Percentiles rank a stretch among this genome's conserved stretches.
Evolutionary conservation across 2,797 vertebrate genomes (phyloP).

Genomic region (Poliocrania exsul): DNA sequence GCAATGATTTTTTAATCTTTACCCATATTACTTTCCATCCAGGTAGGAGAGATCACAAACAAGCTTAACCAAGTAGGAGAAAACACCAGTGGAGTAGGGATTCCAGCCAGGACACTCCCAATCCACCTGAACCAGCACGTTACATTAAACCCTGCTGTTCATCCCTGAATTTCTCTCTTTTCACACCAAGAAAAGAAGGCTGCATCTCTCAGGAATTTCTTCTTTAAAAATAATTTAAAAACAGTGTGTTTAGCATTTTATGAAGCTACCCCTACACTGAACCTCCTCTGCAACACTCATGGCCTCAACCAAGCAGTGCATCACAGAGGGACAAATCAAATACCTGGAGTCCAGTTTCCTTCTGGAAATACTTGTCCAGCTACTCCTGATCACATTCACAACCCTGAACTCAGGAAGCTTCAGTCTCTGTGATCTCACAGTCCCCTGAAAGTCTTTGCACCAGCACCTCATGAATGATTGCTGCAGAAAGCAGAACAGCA

Average conservation of each 20-base stretch:
- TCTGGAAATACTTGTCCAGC: not conserved
- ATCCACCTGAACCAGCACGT: not conserved
- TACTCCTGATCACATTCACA: not conserved
- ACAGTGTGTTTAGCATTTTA: not conserved
- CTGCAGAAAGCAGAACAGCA: not conserved
- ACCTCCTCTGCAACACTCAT: not conserved
- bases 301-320: not conserved
- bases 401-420: not conserved
- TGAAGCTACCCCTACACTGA: conserved; percentile 3
- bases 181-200: not conserved
- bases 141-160: not conserved
- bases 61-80: not conserved
- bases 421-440: not conserved
- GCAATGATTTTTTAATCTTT: not conserved
- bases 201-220: not conserved
- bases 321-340: not conserved
- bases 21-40: not conserved
- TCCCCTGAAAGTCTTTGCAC: not conserved
- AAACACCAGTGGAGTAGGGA: not conserved
- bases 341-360: not conserved
- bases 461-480: not conserved
- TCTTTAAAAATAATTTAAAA: not conserved
- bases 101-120: not conserved
- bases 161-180: not conserved
- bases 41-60: not conserved